Percentiles rank a stretch among this genome's conserved stretches.
phyloP scores from a whole-genome alignment of 2,797 vertebrate genomes.

The Morelia viridis region DNA sequence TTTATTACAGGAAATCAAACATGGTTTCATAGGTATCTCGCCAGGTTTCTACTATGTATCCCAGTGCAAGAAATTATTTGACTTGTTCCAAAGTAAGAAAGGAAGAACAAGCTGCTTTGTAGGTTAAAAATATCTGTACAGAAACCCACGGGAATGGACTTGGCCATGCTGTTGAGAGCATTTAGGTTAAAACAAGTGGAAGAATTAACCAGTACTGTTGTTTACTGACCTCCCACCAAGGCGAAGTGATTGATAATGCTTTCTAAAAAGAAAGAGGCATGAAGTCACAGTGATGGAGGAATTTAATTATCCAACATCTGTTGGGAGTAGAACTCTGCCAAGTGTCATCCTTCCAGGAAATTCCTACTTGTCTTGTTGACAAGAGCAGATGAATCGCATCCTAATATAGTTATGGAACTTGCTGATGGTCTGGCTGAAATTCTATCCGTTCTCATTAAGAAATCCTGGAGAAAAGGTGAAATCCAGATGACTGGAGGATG shows the following conservation, averaged over 20 bases:
- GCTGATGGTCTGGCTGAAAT: neutral
- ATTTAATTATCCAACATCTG: neutral
- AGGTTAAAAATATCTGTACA: neutral
- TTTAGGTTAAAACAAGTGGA: neutral
- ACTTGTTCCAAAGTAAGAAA: neutral
- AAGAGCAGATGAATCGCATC: neutral
- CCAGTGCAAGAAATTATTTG: no score
- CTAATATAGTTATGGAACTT: neutral
- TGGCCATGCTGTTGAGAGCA: neutral
- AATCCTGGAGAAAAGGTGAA: neutral
- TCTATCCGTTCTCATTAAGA: neutral
- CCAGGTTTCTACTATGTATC: no score
- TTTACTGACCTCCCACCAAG: neutral
- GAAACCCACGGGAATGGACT: neutral
- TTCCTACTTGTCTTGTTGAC: neutral
- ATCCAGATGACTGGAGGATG: neutral
- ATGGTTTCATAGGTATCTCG: no score
- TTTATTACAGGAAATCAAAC: no score
- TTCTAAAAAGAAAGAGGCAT: neutral
- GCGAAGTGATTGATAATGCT: neutral
- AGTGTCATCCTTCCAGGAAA: neutral
- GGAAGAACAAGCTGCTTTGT: neutral
- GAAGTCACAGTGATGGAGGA: neutral
- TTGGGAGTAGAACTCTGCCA: neutral
- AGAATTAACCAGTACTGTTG: neutral